Percentiles rank a stretch among this genome's conserved stretches.
phyloP scores from a whole-genome alignment of 2,888 invertebrate genomes.

The Merodon equestris region DNA sequence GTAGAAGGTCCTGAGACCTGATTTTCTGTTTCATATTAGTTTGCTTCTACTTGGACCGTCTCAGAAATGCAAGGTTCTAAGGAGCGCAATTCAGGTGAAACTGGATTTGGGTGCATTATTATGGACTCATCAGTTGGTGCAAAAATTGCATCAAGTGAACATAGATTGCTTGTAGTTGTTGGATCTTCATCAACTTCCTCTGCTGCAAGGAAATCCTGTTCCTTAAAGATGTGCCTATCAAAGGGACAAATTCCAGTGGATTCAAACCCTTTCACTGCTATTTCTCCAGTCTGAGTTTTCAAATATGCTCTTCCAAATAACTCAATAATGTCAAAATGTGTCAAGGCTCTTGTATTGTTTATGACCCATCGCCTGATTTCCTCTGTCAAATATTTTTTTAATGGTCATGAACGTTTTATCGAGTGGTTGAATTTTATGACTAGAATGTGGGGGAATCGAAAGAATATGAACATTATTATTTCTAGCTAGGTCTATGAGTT shows the following conservation, averaged over 20 bases:
- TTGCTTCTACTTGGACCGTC: not conserved
- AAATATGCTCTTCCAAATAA: slow-evolving; percentile 34
- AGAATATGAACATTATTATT: too few species aligned
- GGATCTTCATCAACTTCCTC: slow-evolving; percentile 15
- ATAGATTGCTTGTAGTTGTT: too few species aligned
- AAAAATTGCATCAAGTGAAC: not conserved
- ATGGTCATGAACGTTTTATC: slow-evolving; percentile 46
- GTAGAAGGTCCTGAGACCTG: slow-evolving; percentile 8
- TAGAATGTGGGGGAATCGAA: too few species aligned
- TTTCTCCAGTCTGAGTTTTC: too few species aligned
- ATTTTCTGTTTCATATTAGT: slow-evolving; percentile 5
- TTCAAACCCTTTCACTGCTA: slow-evolving; percentile 44
- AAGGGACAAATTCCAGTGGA: slow-evolving; percentile 43
- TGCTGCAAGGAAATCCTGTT: slow-evolving; percentile 22
- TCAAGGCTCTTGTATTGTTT: too few species aligned
- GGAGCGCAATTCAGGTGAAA: too few species aligned
- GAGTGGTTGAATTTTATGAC: too few species aligned
- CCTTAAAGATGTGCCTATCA: slow-evolving; percentile 18
- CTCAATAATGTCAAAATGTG: too few species aligned
- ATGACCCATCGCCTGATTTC: too few species aligned
- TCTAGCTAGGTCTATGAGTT: too few species aligned
- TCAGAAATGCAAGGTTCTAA: slow-evolving; percentile 10
- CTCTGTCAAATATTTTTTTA: too few species aligned
- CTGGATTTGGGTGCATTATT: too few species aligned
- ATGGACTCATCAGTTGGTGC: not conserved